Conservation (phyloP, 2,797 vertebrate species). For the Coilia nasus region DNA sequence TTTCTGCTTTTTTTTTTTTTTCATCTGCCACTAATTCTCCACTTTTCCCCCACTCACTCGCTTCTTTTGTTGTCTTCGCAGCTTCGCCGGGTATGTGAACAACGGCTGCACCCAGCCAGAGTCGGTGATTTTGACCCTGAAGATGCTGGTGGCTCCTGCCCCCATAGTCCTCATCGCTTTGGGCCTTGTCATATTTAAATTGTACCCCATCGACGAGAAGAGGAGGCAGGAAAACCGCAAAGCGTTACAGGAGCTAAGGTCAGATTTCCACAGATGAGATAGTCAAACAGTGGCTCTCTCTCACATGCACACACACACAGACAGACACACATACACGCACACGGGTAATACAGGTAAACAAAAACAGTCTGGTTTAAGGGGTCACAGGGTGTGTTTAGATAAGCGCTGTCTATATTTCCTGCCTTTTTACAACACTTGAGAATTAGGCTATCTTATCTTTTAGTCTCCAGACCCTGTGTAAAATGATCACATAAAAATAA, state of each 20-base stretch:
- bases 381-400: too few relatives aligned
- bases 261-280: conserved; percentile 51
- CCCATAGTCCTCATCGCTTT: conserved; percentile 85
- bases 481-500: too few relatives aligned
- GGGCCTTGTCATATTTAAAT: conserved; percentile 86
- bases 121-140: conserved; percentile 84
- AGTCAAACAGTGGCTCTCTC: conserved; percentile 1
- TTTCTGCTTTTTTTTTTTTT: not conserved
- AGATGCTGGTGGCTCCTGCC: conserved; percentile 85
- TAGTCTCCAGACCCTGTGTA: too few relatives aligned
- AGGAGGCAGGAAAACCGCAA: conserved; percentile 83
- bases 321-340: not conserved
- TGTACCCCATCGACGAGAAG: conserved; percentile 91
- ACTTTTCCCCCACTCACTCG: not conserved
- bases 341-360: not conserved
- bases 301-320: not conserved
- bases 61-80: conserved; percentile 51
- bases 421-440: too few relatives aligned
- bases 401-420: too few relatives aligned
- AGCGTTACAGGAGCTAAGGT: conserved; percentile 82
- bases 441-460: too few relatives aligned
- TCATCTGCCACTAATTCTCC: not conserved
- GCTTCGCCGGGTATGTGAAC: conserved; percentile 89
- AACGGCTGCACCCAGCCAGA: conserved; percentile 81
- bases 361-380: too few relatives aligned